Conservation (phyloP, 2,797 vertebrate genomes). For the Pipistrellus pipistrellus region DNA sequence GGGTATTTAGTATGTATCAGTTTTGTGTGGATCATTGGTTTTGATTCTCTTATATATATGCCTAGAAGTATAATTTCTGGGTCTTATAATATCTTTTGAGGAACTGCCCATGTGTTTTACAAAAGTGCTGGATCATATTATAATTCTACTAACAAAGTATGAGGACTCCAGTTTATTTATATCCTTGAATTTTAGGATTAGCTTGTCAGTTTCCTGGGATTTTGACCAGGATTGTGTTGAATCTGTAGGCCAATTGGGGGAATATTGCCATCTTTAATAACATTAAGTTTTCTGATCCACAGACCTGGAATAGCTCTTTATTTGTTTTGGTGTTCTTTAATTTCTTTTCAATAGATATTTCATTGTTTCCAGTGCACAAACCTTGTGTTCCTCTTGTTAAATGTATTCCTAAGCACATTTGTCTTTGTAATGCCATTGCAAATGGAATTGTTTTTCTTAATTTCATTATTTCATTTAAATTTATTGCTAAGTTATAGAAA, state of each 20-base stretch:
- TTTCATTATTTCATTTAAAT: neutral
- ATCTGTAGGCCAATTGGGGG: neutral
- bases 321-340: neutral
- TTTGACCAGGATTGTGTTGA: constrained; percentile 17
- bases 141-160: neutral
- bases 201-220: neutral
- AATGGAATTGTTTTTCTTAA: constrained; percentile 11
- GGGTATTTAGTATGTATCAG: neutral
- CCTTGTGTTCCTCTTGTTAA: neutral
- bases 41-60: neutral
- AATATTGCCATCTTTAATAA: neutral
- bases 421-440: neutral
- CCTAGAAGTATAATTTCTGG: neutral
- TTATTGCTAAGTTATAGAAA: neutral
- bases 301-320: neutral
- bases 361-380: neutral
- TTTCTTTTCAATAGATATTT: neutral
- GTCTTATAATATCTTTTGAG: neutral
- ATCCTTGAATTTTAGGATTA: neutral
- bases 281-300: neutral
- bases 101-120: neutral
- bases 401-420: neutral
- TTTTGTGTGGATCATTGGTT: neutral
- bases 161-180: neutral
- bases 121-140: neutral